Conservation (phyloP, 2,888 invertebrate species). For the Xestia xanthographa region DNA sequence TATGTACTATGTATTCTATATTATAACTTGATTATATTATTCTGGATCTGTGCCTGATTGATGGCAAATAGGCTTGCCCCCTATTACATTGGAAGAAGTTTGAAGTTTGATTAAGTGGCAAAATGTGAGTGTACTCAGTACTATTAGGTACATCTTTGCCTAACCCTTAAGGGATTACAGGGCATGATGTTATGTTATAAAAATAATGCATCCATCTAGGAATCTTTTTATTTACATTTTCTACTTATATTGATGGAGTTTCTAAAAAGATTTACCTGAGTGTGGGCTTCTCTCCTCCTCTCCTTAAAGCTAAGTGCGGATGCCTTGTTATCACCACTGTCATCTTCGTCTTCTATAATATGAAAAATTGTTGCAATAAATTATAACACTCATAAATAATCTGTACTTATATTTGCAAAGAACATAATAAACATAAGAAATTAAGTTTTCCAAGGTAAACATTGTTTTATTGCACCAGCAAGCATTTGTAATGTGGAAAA, state of each 20-base stretch:
- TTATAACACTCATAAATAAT: neutral
- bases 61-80: no score
- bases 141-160: no score
- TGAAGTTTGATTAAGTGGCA: no score
- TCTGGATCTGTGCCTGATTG: no score
- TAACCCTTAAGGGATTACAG: no score
- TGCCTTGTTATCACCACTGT: slow-evolving; percentile 91
- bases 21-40: neutral
- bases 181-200: no score
- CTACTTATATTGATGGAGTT: neutral
- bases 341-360: slow-evolving; percentile 91
- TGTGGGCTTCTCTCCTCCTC: slow-evolving; percentile 97
- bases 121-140: no score
- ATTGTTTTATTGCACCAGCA: neutral
- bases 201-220: neutral
- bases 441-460: neutral
- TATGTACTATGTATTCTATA: neutral
- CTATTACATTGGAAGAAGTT: no score
- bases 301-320: slow-evolving; percentile 97
- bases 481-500: neutral
- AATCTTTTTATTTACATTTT: neutral
- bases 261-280: slow-evolving; percentile 85
- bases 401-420: neutral
- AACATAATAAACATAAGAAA: neutral
- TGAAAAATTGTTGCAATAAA: slow-evolving; percentile 25